Conservation (phyloP, 2,113 vertebrate species). For the Psephotus haematonotus region DNA sequence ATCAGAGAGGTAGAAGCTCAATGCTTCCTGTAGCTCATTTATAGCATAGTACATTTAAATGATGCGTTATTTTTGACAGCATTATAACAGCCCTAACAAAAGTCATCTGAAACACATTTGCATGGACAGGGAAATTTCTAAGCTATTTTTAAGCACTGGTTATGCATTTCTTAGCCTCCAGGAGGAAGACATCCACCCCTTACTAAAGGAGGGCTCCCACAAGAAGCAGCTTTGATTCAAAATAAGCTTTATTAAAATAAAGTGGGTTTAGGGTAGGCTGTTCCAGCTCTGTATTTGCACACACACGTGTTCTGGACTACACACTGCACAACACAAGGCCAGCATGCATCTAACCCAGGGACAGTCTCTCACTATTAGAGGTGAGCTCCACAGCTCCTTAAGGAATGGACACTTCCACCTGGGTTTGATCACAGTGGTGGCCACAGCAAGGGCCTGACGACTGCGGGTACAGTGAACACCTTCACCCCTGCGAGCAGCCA, state of each 20-base stretch:
- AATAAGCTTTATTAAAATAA: background rate
- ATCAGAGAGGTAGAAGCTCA: background rate
- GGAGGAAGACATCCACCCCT: background rate
- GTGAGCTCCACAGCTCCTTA: background rate
- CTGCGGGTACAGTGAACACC: background rate
- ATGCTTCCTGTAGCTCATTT: background rate
- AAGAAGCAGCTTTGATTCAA: background rate
- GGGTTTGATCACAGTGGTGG: rapidly evolving
- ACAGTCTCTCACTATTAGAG: background rate
- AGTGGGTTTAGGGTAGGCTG: background rate
- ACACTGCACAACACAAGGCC: rapidly evolving
- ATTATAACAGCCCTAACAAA: background rate
- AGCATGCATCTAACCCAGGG: background rate
- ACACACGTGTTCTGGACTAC: rapidly evolving
- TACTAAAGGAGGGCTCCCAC: background rate
- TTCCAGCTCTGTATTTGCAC: background rate
- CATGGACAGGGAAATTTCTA: background rate
- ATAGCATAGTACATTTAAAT: background rate
- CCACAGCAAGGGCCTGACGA: background rate
- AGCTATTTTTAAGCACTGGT: background rate
- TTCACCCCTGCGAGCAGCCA: background rate
- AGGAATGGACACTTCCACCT: background rate
- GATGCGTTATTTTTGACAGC: background rate
- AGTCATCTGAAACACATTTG: rapidly evolving
- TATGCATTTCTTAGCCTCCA: background rate